Percentiles rank a stretch among this genome's conserved stretches.
phyloP scores from a whole-genome alignment of 2,113 vertebrate species.

The Peromyscus polionotus region DNA sequence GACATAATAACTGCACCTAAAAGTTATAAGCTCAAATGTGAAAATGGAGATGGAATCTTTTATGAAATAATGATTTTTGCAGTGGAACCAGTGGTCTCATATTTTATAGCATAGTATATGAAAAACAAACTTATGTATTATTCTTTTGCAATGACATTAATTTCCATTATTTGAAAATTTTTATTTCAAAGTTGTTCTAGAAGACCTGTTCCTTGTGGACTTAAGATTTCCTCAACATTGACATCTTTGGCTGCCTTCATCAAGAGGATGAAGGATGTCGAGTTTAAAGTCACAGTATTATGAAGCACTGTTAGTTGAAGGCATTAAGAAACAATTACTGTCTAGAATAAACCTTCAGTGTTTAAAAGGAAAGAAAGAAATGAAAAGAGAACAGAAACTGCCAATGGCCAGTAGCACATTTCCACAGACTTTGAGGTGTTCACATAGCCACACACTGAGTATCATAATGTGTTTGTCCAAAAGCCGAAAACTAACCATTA shows the following conservation, averaged over 20 bases:
- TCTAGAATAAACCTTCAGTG: neutral
- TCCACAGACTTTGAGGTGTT: neutral
- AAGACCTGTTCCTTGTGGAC: constrained; percentile 7
- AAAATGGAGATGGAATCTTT: neutral
- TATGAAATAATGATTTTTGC: constrained; percentile 37
- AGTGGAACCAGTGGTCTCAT: neutral
- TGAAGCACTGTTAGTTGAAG: constrained; percentile 10
- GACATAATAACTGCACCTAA: constrained; percentile 22
- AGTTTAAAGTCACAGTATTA: constrained; percentile 10
- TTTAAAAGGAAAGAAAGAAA: neutral
- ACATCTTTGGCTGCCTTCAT: neutral
- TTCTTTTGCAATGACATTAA: neutral
- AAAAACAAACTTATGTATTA: constrained; percentile 39
- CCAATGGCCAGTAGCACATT: neutral
- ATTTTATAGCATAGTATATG: neutral
- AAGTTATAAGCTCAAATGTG: neutral
- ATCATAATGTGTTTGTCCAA: neutral
- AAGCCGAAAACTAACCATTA: neutral
- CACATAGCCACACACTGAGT: neutral
- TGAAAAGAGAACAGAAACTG: neutral
- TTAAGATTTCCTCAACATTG: constrained; percentile 26
- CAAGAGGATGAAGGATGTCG: neutral
- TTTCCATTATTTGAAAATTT: constrained; percentile 27
- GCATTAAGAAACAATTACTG: neutral
- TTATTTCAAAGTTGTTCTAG: neutral